phyloP scores from a whole-genome alignment of 1,140 invertebrate species.

The Aleiodes sp. region DNA sequence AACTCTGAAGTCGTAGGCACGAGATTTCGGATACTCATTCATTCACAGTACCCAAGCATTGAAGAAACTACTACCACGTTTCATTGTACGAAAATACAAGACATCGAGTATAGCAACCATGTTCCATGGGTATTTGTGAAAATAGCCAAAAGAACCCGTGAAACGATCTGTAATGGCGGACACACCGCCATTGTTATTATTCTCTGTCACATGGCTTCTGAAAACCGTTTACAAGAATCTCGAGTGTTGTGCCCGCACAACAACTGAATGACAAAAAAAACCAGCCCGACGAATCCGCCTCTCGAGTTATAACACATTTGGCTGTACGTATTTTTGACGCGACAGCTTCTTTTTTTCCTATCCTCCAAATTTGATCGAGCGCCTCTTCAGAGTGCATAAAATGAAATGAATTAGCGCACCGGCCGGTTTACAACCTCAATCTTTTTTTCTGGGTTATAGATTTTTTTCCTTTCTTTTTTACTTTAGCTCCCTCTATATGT shows the following conservation, averaged over 20 bases:
- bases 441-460: background rate
- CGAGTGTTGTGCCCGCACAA: constrained; percentile 17
- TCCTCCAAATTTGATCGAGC: constrained; percentile 59
- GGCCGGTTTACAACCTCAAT: constrained; percentile 30
- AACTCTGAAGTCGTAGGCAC: background rate
- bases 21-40: constrained; percentile 4
- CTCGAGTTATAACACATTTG: constrained; percentile 1
- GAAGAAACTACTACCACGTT: constrained; percentile 6
- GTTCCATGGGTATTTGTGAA: constrained; percentile 20
- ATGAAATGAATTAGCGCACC: constrained; percentile 60
- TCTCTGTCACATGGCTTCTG: background rate
- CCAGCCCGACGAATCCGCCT: constrained; percentile 12
- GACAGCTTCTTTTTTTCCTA: constrained; percentile 46
- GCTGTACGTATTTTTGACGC: constrained; percentile 50
- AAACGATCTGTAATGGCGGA: constrained; percentile 49
- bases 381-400: constrained; percentile 61
- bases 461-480: constrained; percentile 24
- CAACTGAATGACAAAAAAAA: constrained; percentile 9
- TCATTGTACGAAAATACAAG: constrained; percentile 16
- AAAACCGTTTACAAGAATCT: constrained; percentile 22
- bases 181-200: constrained; percentile 42
- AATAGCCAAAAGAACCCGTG: constrained; percentile 15
- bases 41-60: background rate
- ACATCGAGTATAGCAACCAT: constrained; percentile 19
- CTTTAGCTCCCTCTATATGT: constrained; percentile 5